These are phyloP conservation scores for Dendrophyllia cribrosa DNA, from an alignment of 64 coral and sea anemone species.

Conservation along the genomic window DNA sequence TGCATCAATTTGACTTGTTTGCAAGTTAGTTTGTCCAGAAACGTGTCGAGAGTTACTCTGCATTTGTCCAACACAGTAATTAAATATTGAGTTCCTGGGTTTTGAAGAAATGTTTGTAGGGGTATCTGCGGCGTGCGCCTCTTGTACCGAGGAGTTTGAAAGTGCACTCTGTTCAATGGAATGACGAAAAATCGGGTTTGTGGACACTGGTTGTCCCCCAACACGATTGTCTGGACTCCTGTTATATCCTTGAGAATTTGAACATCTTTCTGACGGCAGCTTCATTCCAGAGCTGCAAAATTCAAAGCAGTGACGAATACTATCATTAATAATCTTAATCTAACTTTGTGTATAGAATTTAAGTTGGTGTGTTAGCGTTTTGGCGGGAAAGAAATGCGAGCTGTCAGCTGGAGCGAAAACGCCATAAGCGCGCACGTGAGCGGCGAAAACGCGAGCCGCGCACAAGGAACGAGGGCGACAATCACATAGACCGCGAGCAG, in stretches of 20 bases:
- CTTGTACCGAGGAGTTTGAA: background rate
- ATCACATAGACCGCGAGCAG: too few species aligned
- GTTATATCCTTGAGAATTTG: background rate
- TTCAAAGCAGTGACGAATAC: background rate
- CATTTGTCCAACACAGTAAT: constrained; percentile 15
- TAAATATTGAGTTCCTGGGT: constrained; percentile 15
- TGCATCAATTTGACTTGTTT: background rate
- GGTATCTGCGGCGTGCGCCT: background rate
- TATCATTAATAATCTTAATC: too few species aligned
- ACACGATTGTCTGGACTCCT: background rate
- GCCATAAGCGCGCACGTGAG: too few species aligned
- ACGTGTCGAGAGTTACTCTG: background rate
- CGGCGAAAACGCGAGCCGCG: too few species aligned
- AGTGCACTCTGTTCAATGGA: background rate
- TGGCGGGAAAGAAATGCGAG: too few species aligned
- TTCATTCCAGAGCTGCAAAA: background rate
- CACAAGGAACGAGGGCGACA: too few species aligned
- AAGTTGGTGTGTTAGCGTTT: too few species aligned
- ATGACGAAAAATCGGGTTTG: background rate
- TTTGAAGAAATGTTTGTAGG: background rate
- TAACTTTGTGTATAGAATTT: too few species aligned
- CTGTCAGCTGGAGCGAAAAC: too few species aligned
- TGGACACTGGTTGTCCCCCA: background rate
- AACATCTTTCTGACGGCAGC: background rate
- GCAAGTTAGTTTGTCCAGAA: background rate